These are phyloP conservation scores for Brachynemurus nebulosus DNA, from an alignment of 2,888 invertebrate genomes.

Conservation along the genomic window DNA sequence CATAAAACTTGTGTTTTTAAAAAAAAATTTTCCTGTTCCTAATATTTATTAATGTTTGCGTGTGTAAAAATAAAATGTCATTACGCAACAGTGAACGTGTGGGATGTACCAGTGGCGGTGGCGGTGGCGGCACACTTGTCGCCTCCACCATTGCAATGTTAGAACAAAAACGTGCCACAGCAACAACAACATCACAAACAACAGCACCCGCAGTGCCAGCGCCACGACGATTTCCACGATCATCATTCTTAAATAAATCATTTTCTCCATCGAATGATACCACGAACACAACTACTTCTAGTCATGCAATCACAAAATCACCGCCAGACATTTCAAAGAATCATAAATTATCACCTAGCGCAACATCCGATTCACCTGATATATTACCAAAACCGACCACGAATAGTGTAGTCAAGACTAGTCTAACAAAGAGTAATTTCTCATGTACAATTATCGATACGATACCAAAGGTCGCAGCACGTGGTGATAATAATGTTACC, in stretches of 20 bases:
- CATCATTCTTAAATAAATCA: conserved; percentile 19
- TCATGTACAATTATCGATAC: too few species aligned
- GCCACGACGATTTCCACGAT: conserved; percentile 39
- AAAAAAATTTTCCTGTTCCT: too few species aligned
- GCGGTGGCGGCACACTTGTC: conserved; percentile 34
- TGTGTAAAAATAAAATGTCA: too few species aligned
- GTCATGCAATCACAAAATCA: conserved; percentile 5
- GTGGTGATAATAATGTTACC: too few species aligned
- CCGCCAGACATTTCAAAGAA: not conserved
- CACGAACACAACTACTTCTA: conserved; percentile 11
- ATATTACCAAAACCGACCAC: conserved; percentile 2
- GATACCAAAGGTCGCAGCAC: too few species aligned
- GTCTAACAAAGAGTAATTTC: too few species aligned
- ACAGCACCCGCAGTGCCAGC: conserved; percentile 29
- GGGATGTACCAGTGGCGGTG: not conserved
- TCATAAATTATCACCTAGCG: too few species aligned
- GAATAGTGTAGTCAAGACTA: too few species aligned
- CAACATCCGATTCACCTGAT: not conserved
- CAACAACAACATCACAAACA: conserved; percentile 4
- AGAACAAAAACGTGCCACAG: conserved; percentile 29
- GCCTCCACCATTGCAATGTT: conserved; percentile 40
- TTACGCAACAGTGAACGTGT: not conserved
- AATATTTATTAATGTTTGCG: too few species aligned
- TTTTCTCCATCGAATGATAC: too few species aligned
- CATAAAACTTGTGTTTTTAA: too few species aligned